Conservation (phyloP, 2,888 invertebrate species). For the Griposia aprilina region DNA sequence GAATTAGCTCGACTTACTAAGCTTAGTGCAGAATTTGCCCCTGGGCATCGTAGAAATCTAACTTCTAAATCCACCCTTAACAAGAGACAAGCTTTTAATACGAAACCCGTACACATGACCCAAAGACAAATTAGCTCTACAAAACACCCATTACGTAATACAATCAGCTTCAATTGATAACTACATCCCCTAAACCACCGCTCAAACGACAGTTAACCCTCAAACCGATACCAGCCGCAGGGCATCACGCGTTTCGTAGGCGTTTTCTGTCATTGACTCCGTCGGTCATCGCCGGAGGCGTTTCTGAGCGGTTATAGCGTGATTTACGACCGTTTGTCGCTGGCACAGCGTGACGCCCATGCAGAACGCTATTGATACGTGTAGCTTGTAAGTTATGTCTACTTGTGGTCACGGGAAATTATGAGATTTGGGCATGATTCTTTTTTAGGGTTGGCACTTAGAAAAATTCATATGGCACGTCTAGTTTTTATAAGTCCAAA, state of each 20-base stretch:
- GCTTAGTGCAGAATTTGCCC: background rate
- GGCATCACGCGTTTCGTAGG: constrained; percentile 63
- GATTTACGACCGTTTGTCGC: constrained; percentile 73
- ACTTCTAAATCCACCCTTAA: background rate
- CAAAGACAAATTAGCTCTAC: constrained; percentile 36
- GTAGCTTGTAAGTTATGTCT: constrained; percentile 39
- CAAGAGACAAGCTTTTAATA: background rate
- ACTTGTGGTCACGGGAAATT: constrained; percentile 45
- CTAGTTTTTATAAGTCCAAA: constrained; percentile 11
- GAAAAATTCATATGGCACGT: constrained; percentile 2
- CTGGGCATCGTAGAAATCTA: background rate
- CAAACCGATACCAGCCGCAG: constrained; percentile 59
- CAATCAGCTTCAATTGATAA: constrained; percentile 51
- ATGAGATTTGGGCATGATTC: constrained; percentile 26
- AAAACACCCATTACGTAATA: constrained; percentile 40
- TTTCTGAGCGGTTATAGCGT: constrained; percentile 66
- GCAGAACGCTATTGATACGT: constrained; percentile 65
- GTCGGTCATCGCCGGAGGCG: constrained; percentile 69
- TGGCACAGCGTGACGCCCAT: constrained; percentile 69
- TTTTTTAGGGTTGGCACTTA: constrained; percentile 27
- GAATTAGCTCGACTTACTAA: background rate
- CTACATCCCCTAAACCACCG: constrained; percentile 47
- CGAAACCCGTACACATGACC: constrained; percentile 2
- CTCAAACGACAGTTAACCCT: constrained; percentile 43
- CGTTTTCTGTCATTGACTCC: constrained; percentile 68